Evolutionary conservation across 2,113 vertebrate genomes (phyloP), one percentile per base, ranked within the genome.

Genomic region (Notarius quadriscutis): DNA sequence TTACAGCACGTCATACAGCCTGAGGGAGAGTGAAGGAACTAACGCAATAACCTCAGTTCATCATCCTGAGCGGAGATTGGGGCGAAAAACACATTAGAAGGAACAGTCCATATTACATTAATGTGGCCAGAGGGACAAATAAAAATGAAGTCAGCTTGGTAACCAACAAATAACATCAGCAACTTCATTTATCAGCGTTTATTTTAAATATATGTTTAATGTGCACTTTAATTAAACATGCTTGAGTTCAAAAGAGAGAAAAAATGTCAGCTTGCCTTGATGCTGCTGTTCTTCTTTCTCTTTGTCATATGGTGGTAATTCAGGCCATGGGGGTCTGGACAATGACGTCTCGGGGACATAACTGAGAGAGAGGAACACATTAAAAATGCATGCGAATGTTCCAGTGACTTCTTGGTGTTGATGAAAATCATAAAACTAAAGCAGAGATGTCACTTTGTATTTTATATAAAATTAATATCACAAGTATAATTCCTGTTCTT

Each of bases 251-350:
- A 41, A 41, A 41, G 7, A 57, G 77, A 50, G 14, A 20, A 79
- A 30, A 79, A n/a, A 57, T 0, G 15, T 57, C 14, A 22, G 2
- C 78, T 6, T 60, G 9, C 97, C 96, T 93, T 87, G 84, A 0
- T 97, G 97, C 0, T 92, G 86, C 84, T 91, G 91, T 0, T 89
- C 89, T 91, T 96, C 96, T 88, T 96, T 94, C 0, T 7, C 74
- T 0, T 93, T 92, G 84, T 96, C 94, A 51, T 96, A 95, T 30
- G 95, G 91, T 0, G 93, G 91, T 22, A 96, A 77, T 75, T 96
- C 92, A 6, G 95, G 93, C 97, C 97, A 97, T 0, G 96, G 96
- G 0, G 97, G 96, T 0, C 94, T 96, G 58, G 92, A 95, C 89
- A 97, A 89, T 0, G 96, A 97, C 0, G 96, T 97, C 89, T 93